Evolutionary conservation across 2,113 vertebrate species (phyloP), one percentile per base, ranked within the genome.

Genomic region (Bufo bufo): DNA sequence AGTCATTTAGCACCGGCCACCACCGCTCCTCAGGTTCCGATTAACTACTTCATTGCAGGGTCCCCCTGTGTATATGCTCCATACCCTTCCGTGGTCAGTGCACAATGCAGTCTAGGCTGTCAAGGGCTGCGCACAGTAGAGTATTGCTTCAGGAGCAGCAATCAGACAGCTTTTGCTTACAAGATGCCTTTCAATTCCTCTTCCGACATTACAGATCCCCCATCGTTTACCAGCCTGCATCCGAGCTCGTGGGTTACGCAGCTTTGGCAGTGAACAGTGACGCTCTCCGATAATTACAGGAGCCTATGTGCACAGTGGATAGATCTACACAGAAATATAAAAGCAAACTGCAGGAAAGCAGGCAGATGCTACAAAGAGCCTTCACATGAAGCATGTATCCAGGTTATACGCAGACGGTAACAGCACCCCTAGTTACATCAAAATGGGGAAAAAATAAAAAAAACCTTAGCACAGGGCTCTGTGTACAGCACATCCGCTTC

Each of bases 131-230:
- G 33, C 43, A 45, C 49, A 71, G 61, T 45, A 61, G 43, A 49
- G 71, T 19, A 19, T 58, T 49, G 49, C 50, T 78, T n/a, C 54
- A 77, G 33, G 50, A 56, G 45, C 50, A 58, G 33, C 52, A 14
- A 59, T 80, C 85, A 83, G 61, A 8, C 77, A 20, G 43, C 33
- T 19, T 59, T 52, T 63, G 69, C 80, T 56, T 77, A 52, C 33
- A 83, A 33, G 71, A 59, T 58, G 79, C 54, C 50, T 58, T 56
- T 23, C 33, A 33, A 75, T 58, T 87, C 66, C 78, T 58, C 65
- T 71, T 56, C 65, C 52, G 81, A 87, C 78, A 82, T 74, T 82
- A 69, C 79, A 63, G 79, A 72, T 87, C 78, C 23, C 17, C 12
- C 50, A 8, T 65, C 17, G 20, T 17, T 33, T 69, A 65, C 6